Evolutionary conservation across 2,113 vertebrate species (phyloP).

Genomic region (Vombatus ursinus): DNA sequence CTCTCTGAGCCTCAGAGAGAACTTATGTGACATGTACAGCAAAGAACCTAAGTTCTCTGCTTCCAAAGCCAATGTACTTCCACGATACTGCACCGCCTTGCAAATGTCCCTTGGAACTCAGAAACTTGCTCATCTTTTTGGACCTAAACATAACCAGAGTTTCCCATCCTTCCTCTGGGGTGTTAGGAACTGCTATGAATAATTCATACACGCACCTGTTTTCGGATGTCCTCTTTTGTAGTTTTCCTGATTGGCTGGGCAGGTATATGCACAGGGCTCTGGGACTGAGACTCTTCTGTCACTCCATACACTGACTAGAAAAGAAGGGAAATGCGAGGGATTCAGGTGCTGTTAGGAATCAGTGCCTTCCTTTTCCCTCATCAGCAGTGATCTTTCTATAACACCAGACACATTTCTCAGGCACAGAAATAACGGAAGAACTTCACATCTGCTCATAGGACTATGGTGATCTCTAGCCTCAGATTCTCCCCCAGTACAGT

Average conservation of each 20-base stretch:
- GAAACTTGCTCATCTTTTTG: background rate
- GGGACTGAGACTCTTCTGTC: constrained; percentile 92
- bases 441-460: background rate
- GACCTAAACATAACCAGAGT: background rate
- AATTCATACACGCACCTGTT: constrained; percentile 84
- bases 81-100: background rate
- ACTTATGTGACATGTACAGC: background rate
- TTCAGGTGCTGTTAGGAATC: background rate
- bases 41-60: background rate
- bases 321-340: background rate
- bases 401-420: background rate
- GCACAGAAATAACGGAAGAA: background rate
- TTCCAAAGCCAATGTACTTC: background rate
- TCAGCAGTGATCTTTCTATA: background rate
- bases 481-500: background rate
- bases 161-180: background rate
- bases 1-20: background rate
- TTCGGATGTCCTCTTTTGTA: constrained; percentile 94
- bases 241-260: constrained; percentile 90
- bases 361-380: background rate
- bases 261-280: constrained; percentile 91
- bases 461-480: background rate
- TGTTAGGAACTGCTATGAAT: background rate
- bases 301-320: constrained; percentile 93
- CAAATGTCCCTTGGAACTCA: background rate